Evolutionary conservation across 1,140 invertebrate genomes (phyloP).

Genomic region (Pomacea maculata): DNA sequence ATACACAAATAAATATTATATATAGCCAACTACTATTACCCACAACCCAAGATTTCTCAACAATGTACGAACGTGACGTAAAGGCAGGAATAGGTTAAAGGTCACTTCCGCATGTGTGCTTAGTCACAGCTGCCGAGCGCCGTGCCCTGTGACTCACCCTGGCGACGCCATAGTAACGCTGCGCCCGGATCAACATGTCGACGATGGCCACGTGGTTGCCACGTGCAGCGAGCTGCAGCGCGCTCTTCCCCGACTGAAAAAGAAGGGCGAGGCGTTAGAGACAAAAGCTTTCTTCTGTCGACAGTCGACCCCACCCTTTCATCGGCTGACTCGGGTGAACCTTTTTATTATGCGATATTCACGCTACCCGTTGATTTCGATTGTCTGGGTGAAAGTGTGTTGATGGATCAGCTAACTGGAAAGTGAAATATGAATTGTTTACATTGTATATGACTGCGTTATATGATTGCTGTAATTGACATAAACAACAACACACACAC

Average conservation of each 20-base stretch:
- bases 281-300: neutral
- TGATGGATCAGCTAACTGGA: too few relatives aligned
- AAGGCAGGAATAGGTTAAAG: neutral
- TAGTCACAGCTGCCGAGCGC: neutral
- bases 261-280: neutral
- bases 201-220: conserved; percentile 86
- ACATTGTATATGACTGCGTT: neutral
- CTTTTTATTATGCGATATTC: too few relatives aligned
- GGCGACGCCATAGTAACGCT: conserved; percentile 53
- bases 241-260: conserved; percentile 73
- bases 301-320: too few relatives aligned
- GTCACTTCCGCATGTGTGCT: neutral
- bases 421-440: neutral
- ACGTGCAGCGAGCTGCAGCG: conserved; percentile 77
- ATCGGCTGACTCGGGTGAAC: too few relatives aligned
- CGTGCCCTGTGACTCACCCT: conserved; percentile 37
- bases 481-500: neutral
- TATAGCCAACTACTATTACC: too few relatives aligned
- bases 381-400: too few relatives aligned
- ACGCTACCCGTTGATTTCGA: too few relatives aligned
- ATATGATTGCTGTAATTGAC: neutral
- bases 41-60: neutral
- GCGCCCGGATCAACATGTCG: conserved; percentile 84
- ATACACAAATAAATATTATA: too few relatives aligned
- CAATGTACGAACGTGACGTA: neutral